Percentiles rank a stretch among this genome's conserved stretches.
These are phyloP conservation scores for Gymnocypris eckloni DNA, from an alignment of 2,797 vertebrate species.

Conservation along the genomic window DNA sequence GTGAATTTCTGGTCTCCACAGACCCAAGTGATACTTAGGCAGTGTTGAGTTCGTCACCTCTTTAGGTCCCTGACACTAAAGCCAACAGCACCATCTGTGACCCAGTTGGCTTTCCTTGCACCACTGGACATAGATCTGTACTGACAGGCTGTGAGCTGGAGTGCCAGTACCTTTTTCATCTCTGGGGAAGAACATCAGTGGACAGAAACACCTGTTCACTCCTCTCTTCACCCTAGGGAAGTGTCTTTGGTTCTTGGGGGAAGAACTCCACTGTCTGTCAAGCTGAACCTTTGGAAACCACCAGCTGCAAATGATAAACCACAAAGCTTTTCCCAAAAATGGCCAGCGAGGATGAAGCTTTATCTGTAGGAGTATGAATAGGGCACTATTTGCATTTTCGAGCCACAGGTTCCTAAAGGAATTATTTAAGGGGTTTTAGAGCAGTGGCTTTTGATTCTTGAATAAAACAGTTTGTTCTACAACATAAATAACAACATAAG, in stretches of 20 bases:
- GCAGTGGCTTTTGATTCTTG: neutral
- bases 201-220: constrained; percentile 52
- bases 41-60: constrained; percentile 8
- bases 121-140: constrained; percentile 35
- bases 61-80: constrained; percentile 46
- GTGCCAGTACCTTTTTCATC: constrained; percentile 37
- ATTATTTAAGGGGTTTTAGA: neutral
- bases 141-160: constrained; percentile 41
- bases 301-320: constrained; percentile 1
- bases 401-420: neutral
- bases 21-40: constrained; percentile 24
- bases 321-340: constrained; percentile 1
- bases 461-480: neutral
- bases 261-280: constrained; percentile 34
- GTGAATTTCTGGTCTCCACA: neutral
- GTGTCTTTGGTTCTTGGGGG: constrained; percentile 20
- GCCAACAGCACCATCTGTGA: constrained; percentile 35
- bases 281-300: constrained; percentile 19
- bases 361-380: neutral
- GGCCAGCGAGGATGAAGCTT: neutral
- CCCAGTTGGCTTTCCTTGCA: constrained; percentile 12
- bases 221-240: constrained; percentile 43
- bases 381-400: neutral
- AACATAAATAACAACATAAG: neutral
- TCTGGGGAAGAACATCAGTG: constrained; percentile 45